Base-by-base conservation (phyloP, 1,140 invertebrate genomes). In the Uloborus diversus region DNA sequence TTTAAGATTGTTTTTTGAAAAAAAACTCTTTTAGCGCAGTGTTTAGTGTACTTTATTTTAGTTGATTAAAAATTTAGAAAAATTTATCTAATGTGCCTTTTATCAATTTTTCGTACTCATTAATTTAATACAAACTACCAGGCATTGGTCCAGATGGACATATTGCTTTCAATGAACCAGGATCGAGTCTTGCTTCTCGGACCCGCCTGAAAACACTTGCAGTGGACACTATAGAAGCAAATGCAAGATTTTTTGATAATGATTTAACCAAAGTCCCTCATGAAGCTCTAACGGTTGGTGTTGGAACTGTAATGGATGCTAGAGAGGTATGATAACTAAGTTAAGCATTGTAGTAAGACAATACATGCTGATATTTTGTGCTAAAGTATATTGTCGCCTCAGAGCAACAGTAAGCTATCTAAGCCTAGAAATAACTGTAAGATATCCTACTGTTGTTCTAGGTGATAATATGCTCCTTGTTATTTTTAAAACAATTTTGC, bases 141-240 rank as follows among this genome's bases (percentile, higher is more conserved):
- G 94, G 96, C 57, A 98, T 99, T 87, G 97, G 97, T 11, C 95
- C 96, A n/a, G 98, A 99, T 89, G 98, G 98, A 11, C 98, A 99
- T 87, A 98, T 99, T 86, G 98, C 98, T 9, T 99, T 99, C 87
- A 99, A 99, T 88, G 98, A 99, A 86, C 98, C 98, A 7, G 98
- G 91, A 17, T 89, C 87, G 20, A 98, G 96, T 62, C 88, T 99
- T 81, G 92, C 93, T 20, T 99, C 97, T 4, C 90, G 96, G 80
- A 99, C 98, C 2, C 90, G 97, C 83, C 93, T 99, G 0, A 99
- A 99, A 88, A 98, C 97, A 5, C 88, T 99, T 17, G 96, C 96
- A 33, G 92, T 96, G 85, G 98, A 99, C 86, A 99, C 98, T 17
- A 92, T 99, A 57, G 91, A 95, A 85, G 97, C 97, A 4, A 99